Evolutionary conservation across 1,140 invertebrate species (phyloP), one percentile per base, ranked within the genome.

Genomic region (Stegodyphus mimosarum): DNA sequence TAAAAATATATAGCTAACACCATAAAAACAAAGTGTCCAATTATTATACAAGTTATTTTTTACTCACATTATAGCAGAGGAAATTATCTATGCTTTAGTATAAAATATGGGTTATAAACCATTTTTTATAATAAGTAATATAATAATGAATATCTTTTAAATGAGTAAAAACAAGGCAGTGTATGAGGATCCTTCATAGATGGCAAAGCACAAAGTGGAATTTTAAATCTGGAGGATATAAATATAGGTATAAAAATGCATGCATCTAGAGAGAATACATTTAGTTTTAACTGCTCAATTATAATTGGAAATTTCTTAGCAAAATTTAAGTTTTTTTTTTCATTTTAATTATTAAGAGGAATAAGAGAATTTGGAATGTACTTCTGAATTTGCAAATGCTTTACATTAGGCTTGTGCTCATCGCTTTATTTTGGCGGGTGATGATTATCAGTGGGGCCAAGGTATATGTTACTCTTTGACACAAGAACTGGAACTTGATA

Each of bases 391-490:
- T 60, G 5, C 55, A 60, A 15, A 10, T 10, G 55, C 5, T 60
- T 60, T 60, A 60, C 55, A 2, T 60, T 88, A 98, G 92, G 95
- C 97, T 13, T 99, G 97, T 91, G 97, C 96, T 64, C 97, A 98
- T 92, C 94, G 97, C 88, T 95, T 93, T 88, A 91, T 93, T 87
- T 93, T 95, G 88, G 94, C 95, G 86, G 93, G 93, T 1, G 48
- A 74, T 6, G 94, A 95, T 86, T 94, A 93, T 52, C 94, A 94
- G 87, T 96, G 95, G 92, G 96, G 96, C 5, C 93, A 95, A 89
- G 97, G 97, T 2, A 92, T 97, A 5, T 99, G 97, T 90, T 96
- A 97, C 89, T 94, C 96, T 18, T 92, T 98, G 51, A 93, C 92
- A 48, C 94, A 96, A 87, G 90, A 94, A 74, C 91, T 99, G 48